phyloP scores from a whole-genome alignment of 2,797 vertebrate species.

The Thalassophryne amazonica region DNA sequence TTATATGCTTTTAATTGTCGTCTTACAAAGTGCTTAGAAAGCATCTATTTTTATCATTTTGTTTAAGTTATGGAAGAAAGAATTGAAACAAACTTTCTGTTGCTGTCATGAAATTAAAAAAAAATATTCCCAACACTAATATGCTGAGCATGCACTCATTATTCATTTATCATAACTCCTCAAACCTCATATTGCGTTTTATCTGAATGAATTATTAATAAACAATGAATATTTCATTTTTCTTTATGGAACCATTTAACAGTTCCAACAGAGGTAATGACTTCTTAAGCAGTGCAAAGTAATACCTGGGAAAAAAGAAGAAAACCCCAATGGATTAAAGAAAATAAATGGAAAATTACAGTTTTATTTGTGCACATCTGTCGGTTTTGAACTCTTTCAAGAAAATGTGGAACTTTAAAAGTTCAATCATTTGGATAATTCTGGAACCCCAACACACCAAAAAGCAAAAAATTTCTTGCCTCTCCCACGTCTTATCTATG shows the following conservation, averaged over 20 bases:
- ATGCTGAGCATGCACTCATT: conserved; percentile 72
- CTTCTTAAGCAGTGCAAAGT: conserved; percentile 48
- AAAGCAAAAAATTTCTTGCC: too few relatives aligned
- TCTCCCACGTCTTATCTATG: too few relatives aligned
- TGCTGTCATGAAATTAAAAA: conserved; percentile 63
- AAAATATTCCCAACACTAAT: conserved; percentile 69
- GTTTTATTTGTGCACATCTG: too few relatives aligned
- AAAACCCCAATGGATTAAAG: too few relatives aligned
- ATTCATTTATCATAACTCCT: conserved; percentile 65
- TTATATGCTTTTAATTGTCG: conserved; percentile 57
- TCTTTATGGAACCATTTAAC: conserved; percentile 70
- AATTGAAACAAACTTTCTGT: conserved; percentile 62
- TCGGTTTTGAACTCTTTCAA: too few relatives aligned
- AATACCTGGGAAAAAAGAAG: conserved; percentile 36
- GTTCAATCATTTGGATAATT: too few relatives aligned
- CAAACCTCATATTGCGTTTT: conserved; percentile 67
- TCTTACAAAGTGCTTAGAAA: conserved; percentile 70
- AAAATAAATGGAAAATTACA: too few relatives aligned
- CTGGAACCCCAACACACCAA: too few relatives aligned
- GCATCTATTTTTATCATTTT: conserved; percentile 69
- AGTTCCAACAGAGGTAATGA: conserved; percentile 68
- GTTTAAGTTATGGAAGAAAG: conserved; percentile 62
- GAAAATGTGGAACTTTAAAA: too few relatives aligned
- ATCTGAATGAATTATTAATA: conserved; percentile 77
- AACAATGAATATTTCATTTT: conserved; percentile 78